A percentile compares a stretch with the other conserved stretches of the same genome.
phyloP scores from a whole-genome alignment of 2,888 invertebrate genomes.

The Eupithecia insigniata region DNA sequence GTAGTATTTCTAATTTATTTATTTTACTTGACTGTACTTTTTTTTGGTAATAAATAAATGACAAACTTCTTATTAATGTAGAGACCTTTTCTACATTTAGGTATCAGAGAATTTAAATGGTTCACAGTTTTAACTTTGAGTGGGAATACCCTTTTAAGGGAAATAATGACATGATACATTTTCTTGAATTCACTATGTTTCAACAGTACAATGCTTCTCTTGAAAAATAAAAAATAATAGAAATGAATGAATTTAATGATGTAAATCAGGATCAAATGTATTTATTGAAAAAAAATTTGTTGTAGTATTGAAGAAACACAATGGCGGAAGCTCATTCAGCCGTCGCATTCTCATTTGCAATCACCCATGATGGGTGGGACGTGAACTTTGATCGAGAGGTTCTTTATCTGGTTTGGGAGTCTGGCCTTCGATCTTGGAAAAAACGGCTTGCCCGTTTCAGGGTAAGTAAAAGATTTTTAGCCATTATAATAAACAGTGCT shows the following conservation, averaged over 20 bases:
- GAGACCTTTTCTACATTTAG: no score
- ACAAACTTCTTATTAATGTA: no score
- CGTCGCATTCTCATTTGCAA: constrained; percentile 98
- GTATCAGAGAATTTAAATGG: no score
- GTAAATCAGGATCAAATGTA: not conserved
- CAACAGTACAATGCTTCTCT: not conserved
- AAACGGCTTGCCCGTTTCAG: constrained; percentile 95
- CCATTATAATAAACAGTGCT: not conserved
- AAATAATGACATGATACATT: no score
- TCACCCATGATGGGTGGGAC: constrained; percentile 99
- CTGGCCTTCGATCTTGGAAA: constrained; percentile 97
- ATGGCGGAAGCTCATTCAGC: constrained; percentile 99
- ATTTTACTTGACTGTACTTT: no score
- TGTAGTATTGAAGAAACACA: constrained; percentile 40
- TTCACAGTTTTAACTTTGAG: no score
- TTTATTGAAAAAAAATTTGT: not conserved
- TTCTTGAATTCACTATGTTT: not conserved
- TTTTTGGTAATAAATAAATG: no score
- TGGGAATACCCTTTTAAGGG: no score
- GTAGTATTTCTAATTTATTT: no score
- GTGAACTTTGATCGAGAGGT: constrained; percentile 99
- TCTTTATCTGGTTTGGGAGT: constrained; percentile 96
- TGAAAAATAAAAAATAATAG: not conserved
- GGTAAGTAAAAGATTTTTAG: constrained; percentile 83
- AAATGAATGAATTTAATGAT: no score